Percentiles rank a stretch among this genome's conserved stretches.
These are phyloP conservation scores for Euphydryas editha DNA, from an alignment of 2,888 invertebrate species.

Conservation along the genomic window DNA sequence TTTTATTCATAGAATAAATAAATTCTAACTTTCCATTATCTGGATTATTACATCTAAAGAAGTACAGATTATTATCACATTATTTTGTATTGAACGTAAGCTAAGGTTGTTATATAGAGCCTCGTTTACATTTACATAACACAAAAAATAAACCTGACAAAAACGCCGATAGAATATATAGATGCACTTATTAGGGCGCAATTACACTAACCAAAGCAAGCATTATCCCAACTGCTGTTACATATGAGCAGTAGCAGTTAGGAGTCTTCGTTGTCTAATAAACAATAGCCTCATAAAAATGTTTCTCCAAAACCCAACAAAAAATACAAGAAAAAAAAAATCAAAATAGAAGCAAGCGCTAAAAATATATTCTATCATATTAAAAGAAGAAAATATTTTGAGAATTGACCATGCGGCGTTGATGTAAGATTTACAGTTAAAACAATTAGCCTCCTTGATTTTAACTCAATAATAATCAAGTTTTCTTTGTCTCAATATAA, in stretches of 20 bases:
- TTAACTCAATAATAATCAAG: not conserved
- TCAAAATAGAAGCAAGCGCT: not conserved
- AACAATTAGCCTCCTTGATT: slow-evolving; percentile 23
- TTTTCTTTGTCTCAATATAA: slow-evolving; percentile 13
- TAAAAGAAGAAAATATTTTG: not conserved
- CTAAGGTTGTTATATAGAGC: slow-evolving; percentile 40
- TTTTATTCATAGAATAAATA: slow-evolving; percentile 81
- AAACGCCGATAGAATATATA: not conserved
- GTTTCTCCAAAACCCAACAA: not conserved
- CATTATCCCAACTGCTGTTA: not conserved
- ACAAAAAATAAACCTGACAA: not conserved
- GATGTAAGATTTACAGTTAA: not conserved
- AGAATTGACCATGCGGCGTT: not conserved
- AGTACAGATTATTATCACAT: slow-evolving; percentile 39
- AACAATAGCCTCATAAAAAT: not conserved
- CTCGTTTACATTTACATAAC: slow-evolving; percentile 30
- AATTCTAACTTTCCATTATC: slow-evolving; percentile 44
- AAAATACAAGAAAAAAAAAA: not conserved
- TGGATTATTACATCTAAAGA: slow-evolving; percentile 37
- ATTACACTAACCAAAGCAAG: not conserved
- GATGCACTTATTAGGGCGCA: not conserved
- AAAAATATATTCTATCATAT: not conserved
- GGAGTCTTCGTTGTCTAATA: not conserved
- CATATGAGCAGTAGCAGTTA: not conserved
- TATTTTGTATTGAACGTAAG: slow-evolving; percentile 25